A percentile compares a stretch with the other conserved stretches of the same genome.
phyloP scores from a whole-genome alignment of 2,888 invertebrate genomes.

The Drosophila formosana region DNA sequence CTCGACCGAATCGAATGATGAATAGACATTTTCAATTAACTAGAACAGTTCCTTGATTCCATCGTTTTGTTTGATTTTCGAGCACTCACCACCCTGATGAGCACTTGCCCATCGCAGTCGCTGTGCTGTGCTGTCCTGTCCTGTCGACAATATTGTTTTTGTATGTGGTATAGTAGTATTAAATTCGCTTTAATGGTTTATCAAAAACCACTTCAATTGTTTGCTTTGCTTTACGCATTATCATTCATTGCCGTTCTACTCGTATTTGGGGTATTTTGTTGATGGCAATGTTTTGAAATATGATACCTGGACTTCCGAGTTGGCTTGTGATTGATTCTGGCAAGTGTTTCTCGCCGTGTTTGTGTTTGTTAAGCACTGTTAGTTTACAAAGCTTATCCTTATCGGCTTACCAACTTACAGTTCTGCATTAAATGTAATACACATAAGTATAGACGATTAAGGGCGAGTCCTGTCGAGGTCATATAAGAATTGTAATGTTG shows the following conservation, averaged over 20 bases:
- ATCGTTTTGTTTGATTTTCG: slow-evolving; percentile 49
- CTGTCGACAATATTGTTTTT: slow-evolving; percentile 31
- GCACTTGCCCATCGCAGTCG: slow-evolving; percentile 14
- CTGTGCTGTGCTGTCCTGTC: no score
- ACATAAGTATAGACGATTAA: neutral
- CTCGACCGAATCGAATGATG: slow-evolving; percentile 64
- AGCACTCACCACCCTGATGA: slow-evolving; percentile 36
- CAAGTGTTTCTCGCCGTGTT: slow-evolving; percentile 46
- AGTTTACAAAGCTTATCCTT: neutral
- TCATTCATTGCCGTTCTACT: slow-evolving; percentile 44
- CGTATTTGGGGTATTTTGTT: slow-evolving; percentile 2
- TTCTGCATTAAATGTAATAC: neutral
- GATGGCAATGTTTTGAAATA: slow-evolving; percentile 39
- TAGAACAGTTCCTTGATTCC: slow-evolving; percentile 52
- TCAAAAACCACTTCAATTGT: slow-evolving; percentile 83
- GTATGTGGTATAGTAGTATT: slow-evolving; percentile 41
- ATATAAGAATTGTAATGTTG: no score
- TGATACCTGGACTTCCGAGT: slow-evolving; percentile 27
- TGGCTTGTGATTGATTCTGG: slow-evolving; percentile 40
- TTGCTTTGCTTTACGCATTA: slow-evolving; percentile 59
- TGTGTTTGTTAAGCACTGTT: slow-evolving; percentile 21
- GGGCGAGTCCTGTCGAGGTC: neutral
- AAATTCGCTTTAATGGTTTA: slow-evolving; percentile 82
- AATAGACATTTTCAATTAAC: slow-evolving; percentile 83
- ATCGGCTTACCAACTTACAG: slow-evolving; percentile 15